phyloP scores from a whole-genome alignment of 2,797 vertebrate genomes.

The Eptatretus atami region DNA sequence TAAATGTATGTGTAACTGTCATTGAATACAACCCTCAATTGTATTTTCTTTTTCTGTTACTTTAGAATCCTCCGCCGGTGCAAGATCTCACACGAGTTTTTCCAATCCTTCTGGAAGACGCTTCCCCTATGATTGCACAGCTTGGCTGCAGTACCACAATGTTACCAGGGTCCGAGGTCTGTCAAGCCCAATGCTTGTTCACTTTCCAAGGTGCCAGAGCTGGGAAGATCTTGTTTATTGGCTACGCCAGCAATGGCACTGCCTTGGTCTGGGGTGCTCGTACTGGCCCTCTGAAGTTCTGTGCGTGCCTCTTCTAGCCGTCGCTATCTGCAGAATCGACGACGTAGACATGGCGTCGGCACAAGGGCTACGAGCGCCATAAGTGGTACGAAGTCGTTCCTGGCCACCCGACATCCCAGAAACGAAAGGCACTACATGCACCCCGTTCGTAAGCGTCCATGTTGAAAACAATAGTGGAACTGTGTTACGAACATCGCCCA shows the following conservation, averaged over 20 bases:
- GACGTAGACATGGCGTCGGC: constrained; percentile 93
- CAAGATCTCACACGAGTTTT: constrained; percentile 81
- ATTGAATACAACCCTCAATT: constrained; percentile 15
- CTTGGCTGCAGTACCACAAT: constrained; percentile 75
- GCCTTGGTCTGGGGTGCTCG: constrained; percentile 80
- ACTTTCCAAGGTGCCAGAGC: constrained; percentile 67
- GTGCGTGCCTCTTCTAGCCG: constrained; percentile 69
- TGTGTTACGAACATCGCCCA: constrained; percentile 91
- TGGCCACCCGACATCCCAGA: constrained; percentile 92
- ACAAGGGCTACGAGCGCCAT: constrained; percentile 94
- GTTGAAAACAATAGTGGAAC: constrained; percentile 96
- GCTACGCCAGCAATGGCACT: constrained; percentile 66
- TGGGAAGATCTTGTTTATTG: constrained; percentile 89
- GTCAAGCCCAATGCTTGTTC: constrained; percentile 54
- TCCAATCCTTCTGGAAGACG: constrained; percentile 86
- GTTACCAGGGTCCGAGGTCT: constrained; percentile 60
- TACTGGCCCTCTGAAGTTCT: constrained; percentile 78
- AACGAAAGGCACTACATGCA: constrained; percentile 81
- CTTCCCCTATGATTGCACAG: constrained; percentile 88
- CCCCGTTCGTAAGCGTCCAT: constrained; percentile 58
- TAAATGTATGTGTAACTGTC: too few relatives aligned
- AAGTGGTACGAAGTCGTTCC: constrained; percentile 81
- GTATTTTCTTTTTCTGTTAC: constrained; percentile 81
- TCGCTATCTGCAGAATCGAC: constrained; percentile 92
- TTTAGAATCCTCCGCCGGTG: constrained; percentile 66